A percentile compares a stretch with the other conserved stretches of the same genome.
Evolutionary conservation across 1,140 invertebrate species (phyloP).

Genomic region (Leptinotarsa defecta): DNA sequence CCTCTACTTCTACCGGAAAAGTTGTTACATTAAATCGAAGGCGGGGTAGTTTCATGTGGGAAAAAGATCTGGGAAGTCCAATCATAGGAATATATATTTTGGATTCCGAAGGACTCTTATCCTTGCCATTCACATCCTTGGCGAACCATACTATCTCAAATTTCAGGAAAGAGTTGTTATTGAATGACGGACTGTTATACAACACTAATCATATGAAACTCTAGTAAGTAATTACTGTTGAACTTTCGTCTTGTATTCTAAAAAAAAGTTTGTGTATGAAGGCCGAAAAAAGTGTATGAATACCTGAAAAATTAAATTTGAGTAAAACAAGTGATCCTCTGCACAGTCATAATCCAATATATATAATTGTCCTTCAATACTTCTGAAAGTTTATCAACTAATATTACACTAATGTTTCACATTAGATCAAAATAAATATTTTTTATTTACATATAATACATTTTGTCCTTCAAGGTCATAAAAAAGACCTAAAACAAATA

Average conservation of each 20-base stretch:
- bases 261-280: too few species aligned
- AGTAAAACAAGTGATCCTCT: neutral
- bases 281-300: too few species aligned
- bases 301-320: neutral
- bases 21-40: constrained; percentile 78
- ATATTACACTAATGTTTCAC: too few species aligned
- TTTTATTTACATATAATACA: too few species aligned
- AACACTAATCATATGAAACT: constrained; percentile 74
- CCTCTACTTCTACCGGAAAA: constrained; percentile 85
- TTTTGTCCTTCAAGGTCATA: too few species aligned
- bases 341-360: too few species aligned
- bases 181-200: constrained; percentile 42
- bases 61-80: constrained; percentile 83
- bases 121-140: constrained; percentile 88
- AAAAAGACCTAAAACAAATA: too few species aligned
- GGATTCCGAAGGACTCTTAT: constrained; percentile 76
- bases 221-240: constrained; percentile 65
- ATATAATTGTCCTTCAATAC: too few species aligned
- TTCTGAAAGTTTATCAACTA: too few species aligned
- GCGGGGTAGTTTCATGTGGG: constrained; percentile 81
- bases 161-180: constrained; percentile 43
- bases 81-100: constrained; percentile 89
- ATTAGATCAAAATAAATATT: too few species aligned
- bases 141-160: constrained; percentile 78
- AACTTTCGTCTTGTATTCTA: neutral